Evolutionary conservation across 2,888 invertebrate species (phyloP).

Genomic region (Desoria tigrina): DNA sequence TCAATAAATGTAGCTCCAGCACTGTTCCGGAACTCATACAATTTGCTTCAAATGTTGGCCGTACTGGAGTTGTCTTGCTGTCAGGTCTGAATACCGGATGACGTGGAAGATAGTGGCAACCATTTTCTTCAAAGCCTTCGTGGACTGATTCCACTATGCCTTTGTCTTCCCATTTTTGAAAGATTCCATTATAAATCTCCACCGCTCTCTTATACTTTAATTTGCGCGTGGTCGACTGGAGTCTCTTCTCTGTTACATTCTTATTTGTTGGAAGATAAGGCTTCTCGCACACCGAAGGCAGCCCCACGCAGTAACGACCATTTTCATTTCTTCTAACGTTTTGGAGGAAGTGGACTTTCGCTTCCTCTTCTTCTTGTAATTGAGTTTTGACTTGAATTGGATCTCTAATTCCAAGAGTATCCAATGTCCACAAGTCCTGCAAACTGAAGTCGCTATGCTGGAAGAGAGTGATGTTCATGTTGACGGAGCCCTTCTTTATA

Average conservation of each 20-base stretch:
- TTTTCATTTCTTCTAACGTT: conserved; percentile 12
- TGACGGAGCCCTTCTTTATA: neutral
- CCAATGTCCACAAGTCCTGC: conserved; percentile 33
- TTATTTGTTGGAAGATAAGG: conserved; percentile 22
- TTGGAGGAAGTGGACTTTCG: conserved; percentile 23
- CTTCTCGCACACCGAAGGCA: conserved; percentile 28
- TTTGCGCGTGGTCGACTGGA: conserved; percentile 17
- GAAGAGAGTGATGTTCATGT: neutral
- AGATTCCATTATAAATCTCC: conserved; percentile 23
- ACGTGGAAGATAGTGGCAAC: conserved; percentile 35
- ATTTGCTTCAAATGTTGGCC: conserved; percentile 51
- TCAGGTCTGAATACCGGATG: conserved; percentile 44
- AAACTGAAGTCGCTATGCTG: neutral
- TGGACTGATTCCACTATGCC: conserved; percentile 46
- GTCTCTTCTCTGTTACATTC: conserved; percentile 19
- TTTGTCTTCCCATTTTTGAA: conserved; percentile 32
- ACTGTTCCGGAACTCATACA: too few relatives aligned
- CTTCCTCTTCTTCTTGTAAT: conserved; percentile 16
- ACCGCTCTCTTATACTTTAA: neutral
- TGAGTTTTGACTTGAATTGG: conserved; percentile 10
- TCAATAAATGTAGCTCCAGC: too few relatives aligned
- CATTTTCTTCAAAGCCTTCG: neutral
- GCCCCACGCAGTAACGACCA: conserved; percentile 30
- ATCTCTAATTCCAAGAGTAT: conserved; percentile 33
- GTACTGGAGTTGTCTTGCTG: conserved; percentile 40